Base-by-base conservation (phyloP, 1,140 invertebrate species). In the Euschistus heros region DNA sequence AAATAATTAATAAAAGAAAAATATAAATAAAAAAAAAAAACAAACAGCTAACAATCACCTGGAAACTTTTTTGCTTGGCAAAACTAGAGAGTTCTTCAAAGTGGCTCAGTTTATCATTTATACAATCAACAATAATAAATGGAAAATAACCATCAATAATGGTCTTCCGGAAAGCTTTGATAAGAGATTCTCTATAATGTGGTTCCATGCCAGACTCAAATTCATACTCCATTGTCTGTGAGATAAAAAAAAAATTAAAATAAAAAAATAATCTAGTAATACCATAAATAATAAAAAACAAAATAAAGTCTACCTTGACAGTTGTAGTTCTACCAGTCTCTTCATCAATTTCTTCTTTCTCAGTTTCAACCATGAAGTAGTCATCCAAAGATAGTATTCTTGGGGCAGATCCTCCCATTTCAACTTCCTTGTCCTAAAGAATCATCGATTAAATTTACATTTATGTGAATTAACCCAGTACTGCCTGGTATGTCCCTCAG, bases 361-460 rank as follows among this genome's bases (percentile, higher is more conserved):
- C 93, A 60, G 86, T 83, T 79, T 97, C 94, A 54, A 88, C 85
- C 77, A 96, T 88, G 72, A 96, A 97, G 76, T 97, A 98, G 79
- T 98, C 94, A 77, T 98, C 94, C 50, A 98, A 82, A 68, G 90
- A 93, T 62, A 97, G 81, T 71, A 98, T 94, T 68, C 94, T 80
- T 2, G 90, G 88, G 50, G 87, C 89, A 66, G 85, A 84, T 2
- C 86, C 87, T 55, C 88, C 87, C 75, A 86, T 82, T 68, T 85
- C 82, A 14, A 87, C 77, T 75, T 89, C 87, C 72, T 85, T 85
- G 68, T 88, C 87, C 86, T 89, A 70, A 66, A 71, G 27, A 24
- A n/a, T 3, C 13, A 37, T 37, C 5, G 13, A 37, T 1, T 8
- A 30, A 30, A 8, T 30, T 30, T 30, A 30, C 8, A 30, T 30